Percentiles rank a stretch among this genome's conserved stretches.
These are phyloP conservation scores for Notarius quadriscutis DNA, from an alignment of 2,113 vertebrate species.

Conservation along the genomic window DNA sequence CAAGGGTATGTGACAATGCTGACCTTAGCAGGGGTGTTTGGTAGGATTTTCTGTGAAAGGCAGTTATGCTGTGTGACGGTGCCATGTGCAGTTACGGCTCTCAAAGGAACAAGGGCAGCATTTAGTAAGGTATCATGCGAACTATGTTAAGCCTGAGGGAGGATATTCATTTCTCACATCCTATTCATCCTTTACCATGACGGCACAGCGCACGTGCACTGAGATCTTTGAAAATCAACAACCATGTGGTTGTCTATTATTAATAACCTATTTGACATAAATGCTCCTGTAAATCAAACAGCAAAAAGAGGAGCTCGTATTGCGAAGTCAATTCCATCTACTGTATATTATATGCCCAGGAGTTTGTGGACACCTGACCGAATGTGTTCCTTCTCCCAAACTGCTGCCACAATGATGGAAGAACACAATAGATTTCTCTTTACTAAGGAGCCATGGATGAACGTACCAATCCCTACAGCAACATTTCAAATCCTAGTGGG, in stretches of 20 bases:
- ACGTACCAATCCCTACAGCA: background rate
- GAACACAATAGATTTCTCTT: background rate
- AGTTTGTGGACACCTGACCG: background rate
- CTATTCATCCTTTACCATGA: background rate
- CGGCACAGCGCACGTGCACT: background rate
- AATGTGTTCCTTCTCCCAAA: background rate
- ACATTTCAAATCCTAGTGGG: no score
- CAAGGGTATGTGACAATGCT: conserved; percentile 55
- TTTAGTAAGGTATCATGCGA: conserved; percentile 59
- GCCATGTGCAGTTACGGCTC: conserved; percentile 52
- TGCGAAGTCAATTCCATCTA: background rate
- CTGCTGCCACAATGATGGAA: background rate
- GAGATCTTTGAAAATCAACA: background rate
- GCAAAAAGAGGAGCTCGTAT: background rate
- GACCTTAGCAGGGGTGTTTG: conserved; percentile 56
- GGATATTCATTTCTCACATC: background rate
- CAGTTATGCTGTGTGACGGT: conserved; percentile 55
- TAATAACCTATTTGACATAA: background rate
- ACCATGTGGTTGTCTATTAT: background rate
- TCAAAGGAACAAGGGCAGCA: conserved; percentile 44
- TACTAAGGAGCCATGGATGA: background rate
- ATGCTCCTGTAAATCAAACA: background rate
- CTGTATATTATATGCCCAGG: background rate
- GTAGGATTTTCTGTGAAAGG: conserved; percentile 36
- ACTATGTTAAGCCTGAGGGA: conserved; percentile 43